Base-by-base conservation (phyloP, 2,113 vertebrate genomes). In the Eptesicus fuscus region DNA sequence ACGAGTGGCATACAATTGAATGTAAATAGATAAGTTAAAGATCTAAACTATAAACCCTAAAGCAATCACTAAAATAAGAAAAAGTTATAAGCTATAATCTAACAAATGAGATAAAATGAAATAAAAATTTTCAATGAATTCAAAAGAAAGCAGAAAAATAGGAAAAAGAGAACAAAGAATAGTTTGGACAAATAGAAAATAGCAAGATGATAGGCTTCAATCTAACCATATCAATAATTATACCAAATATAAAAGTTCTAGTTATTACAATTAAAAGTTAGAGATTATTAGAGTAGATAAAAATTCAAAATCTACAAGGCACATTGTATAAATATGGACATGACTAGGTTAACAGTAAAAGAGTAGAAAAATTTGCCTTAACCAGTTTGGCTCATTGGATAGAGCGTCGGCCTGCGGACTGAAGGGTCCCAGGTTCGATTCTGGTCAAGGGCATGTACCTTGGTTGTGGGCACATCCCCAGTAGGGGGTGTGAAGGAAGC, bases 51-150 rank as follows among this genome's bases (percentile, higher is more conserved):
- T 59, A 76, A 71, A 77, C 35, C 40, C 9, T 74, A 82, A 77
- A 95, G 2, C 17, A 83, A 63, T 76, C 49, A 91, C 5, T 40
- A 83, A 90, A 92, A 78, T 92, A 83, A 89, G 32, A 65, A 93
- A 88, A 63, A 82, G 40, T 65, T 84, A 53, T 37, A 63, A 74
- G 28, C 35, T 88, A 71, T 77, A 96, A 92, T 84, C 17, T 56
- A 53, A 85, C 14, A 85, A 91, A 78, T 28, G 47, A 83, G 6
- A 80, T 84, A 69, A 83, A 32, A 53, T 61, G 16, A 30, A 95
- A 93, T 76, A 69, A 91, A 80, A 79, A 9, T 9, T 77, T 87
- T 90, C 9, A 85, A 69, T 42, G 56, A 91, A 74, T 86, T 63
- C 30, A 74, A 89, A 92, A 91, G 53, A 51, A 59, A 83, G 20